Evolutionary conservation across 2,888 invertebrate species (phyloP).

Genomic region (Eilema caniola): DNA sequence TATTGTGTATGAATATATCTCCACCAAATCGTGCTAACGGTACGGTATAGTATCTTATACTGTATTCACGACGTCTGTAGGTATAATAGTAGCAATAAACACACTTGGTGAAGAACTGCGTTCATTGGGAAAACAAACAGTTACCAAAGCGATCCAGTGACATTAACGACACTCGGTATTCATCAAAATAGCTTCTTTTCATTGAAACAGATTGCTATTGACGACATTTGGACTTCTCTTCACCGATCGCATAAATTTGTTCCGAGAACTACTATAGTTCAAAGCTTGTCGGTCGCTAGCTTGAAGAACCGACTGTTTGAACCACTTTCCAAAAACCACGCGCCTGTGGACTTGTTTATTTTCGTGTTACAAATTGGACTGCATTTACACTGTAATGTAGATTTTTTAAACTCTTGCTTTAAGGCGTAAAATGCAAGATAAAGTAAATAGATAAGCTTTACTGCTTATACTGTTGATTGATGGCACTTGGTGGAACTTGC

Average conservation of each 20-base stretch:
- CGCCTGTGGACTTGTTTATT: conserved; percentile 58
- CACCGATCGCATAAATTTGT: conserved; percentile 31
- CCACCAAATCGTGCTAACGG: no score
- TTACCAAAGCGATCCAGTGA: neutral
- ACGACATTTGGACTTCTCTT: conserved; percentile 12
- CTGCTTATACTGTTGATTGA: no score
- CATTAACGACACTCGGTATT: neutral
- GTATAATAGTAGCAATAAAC: neutral
- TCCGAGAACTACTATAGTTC: conserved; percentile 44
- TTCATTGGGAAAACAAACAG: neutral
- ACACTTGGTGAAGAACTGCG: neutral
- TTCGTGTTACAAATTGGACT: conserved; percentile 59
- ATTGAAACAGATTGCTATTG: conserved; percentile 11
- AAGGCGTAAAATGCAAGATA: no score
- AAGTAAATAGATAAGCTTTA: no score
- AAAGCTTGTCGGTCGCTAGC: conserved; percentile 31
- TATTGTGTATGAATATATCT: no score
- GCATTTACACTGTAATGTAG: conserved; percentile 54
- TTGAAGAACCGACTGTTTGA: conserved; percentile 32
- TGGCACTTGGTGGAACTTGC: no score
- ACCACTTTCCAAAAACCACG: conserved; percentile 54
- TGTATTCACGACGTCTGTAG: no score
- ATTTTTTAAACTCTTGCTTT: no score
- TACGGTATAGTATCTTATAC: no score
- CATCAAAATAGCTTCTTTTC: conserved; percentile 8